Evolutionary conservation across 2,113 vertebrate genomes (phyloP).

Genomic region (Sus scrofa): T2T-Sscrofa CM000813.6:99773001-99773500

Average conservation of each 20-base stretch:
- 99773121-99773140: background rate
- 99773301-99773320: too few species aligned
- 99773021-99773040: background rate
- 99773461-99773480: background rate
- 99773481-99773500: background rate
- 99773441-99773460: background rate
- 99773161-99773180: background rate
- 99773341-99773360: fast-evolving
- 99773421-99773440: background rate
- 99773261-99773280: background rate
- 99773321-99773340: background rate
- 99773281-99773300: background rate
- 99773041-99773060: background rate
- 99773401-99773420: background rate
- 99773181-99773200: background rate
- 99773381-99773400: background rate
- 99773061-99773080: background rate
- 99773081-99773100: background rate
- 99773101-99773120: background rate
- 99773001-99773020: background rate
- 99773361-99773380: background rate
- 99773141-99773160: background rate
- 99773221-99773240: background rate
- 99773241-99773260: background rate
- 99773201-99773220: background rate